phyloP scores from a whole-genome alignment of 2,113 vertebrate species.

The Tenrec ecaudatus region DNA sequence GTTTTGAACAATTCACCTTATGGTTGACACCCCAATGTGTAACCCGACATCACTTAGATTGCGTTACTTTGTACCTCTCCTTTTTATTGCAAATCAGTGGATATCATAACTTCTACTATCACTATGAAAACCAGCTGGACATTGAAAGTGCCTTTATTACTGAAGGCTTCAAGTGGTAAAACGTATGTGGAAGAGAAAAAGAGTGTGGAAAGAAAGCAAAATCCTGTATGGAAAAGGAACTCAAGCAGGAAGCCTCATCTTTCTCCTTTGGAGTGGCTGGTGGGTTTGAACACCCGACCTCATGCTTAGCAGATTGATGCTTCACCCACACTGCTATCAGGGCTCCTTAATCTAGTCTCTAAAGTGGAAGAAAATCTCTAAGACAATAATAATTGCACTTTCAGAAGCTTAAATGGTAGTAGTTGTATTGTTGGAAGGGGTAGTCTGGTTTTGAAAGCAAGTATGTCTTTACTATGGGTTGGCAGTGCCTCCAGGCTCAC shows the following conservation, averaged over 20 bases:
- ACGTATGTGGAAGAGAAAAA: conserved; percentile 30
- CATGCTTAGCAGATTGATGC: too few relatives aligned
- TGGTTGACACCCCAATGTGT: too few relatives aligned
- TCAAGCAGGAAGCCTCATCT: background rate
- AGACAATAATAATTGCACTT: conserved; percentile 15
- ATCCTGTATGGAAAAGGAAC: background rate
- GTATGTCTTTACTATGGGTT: conserved; percentile 3
- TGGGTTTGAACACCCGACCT: too few relatives aligned
- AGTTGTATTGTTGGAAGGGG: background rate
- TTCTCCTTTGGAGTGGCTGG: too few relatives aligned
- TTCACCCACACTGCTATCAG: too few relatives aligned
- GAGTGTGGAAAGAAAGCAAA: conserved; percentile 49
- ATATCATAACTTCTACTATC: background rate
- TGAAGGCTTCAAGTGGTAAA: conserved; percentile 25
- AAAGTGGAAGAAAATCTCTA: conserved; percentile 26
- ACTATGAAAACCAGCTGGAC: background rate
- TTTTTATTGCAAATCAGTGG: background rate
- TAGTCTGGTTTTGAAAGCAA: conserved; percentile 21
- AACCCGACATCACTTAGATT: background rate
- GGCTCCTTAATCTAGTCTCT: background rate
- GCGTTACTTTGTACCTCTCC: conserved; percentile 29
- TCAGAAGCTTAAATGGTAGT: background rate
- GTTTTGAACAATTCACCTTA: too few relatives aligned
- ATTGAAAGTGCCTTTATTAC: conserved; percentile 22
- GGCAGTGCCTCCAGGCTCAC: background rate